A percentile compares a stretch with the other conserved stretches of the same genome.
These are phyloP conservation scores for Oreochromis aureus DNA, from an alignment of 2,113 vertebrate species.

Conservation along the genomic window DNA sequence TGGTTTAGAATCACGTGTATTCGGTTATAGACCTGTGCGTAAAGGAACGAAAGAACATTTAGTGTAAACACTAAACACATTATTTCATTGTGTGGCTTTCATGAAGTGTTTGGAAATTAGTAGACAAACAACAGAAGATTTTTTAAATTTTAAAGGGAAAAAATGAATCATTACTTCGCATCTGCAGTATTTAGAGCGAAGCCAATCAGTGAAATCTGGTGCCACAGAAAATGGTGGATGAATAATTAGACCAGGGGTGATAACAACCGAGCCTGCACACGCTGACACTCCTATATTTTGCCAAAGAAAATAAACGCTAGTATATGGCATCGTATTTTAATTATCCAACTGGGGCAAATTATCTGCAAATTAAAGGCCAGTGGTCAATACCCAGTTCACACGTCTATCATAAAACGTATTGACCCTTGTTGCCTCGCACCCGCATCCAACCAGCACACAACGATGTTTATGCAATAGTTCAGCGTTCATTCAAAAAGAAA, in stretches of 20 bases:
- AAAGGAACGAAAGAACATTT: not conserved
- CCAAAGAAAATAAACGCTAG: conserved; percentile 21
- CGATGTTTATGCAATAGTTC: not conserved
- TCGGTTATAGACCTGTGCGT: not conserved
- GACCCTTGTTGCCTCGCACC: conserved; percentile 38
- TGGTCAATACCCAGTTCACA: conserved; percentile 50
- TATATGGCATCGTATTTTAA: conserved; percentile 16
- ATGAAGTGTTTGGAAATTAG: not conserved
- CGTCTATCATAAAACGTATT: conserved; percentile 50
- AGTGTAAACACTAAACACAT: not conserved
- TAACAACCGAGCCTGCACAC: conserved; percentile 63
- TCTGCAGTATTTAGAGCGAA: conserved; percentile 57
- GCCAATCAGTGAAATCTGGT: conserved; percentile 73
- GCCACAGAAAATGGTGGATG: conserved; percentile 79
- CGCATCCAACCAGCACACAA: not conserved
- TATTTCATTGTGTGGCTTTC: not conserved
- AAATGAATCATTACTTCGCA: conserved; percentile 7
- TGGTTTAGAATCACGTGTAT: not conserved
- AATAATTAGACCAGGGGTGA: conserved; percentile 75
- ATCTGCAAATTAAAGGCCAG: conserved; percentile 49
- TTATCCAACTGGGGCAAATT: conserved; percentile 37
- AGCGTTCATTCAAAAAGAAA: not conserved
- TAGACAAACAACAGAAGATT: not conserved
- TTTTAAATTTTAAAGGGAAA: not conserved
- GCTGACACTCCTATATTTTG: conserved; percentile 17